Conservation (phyloP, 1,140 invertebrate genomes). For the Microplitis demolitor region DNA sequence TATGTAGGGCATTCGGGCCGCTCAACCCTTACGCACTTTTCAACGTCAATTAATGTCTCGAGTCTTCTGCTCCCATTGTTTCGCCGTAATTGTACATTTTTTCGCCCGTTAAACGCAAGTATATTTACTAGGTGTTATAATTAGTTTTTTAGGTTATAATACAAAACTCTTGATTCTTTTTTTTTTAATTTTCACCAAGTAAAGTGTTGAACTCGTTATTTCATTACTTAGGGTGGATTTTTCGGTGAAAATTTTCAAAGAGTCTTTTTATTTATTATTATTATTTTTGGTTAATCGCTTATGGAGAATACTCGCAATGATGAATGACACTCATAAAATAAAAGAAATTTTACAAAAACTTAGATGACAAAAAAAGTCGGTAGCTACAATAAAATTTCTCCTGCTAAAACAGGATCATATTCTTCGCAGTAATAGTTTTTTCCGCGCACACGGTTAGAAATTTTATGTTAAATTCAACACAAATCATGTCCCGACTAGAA, state of each 20-base stretch:
- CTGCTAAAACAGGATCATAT: too few species aligned
- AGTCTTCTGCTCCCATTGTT: neutral
- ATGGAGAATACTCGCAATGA: constrained; percentile 13
- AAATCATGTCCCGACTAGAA: too few species aligned
- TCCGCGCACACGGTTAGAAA: too few species aligned
- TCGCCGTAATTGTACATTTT: neutral
- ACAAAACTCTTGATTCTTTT: too few species aligned
- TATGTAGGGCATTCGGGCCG: constrained; percentile 54
- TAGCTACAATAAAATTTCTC: too few species aligned
- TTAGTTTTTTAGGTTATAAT: neutral
- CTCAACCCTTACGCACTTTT: constrained; percentile 51
- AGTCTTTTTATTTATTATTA: too few species aligned
- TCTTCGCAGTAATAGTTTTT: too few species aligned
- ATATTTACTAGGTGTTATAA: neutral
- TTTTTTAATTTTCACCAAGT: neutral
- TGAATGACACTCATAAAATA: neutral
- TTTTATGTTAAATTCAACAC: too few species aligned
- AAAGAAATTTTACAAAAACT: too few species aligned
- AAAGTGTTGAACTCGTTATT: neutral
- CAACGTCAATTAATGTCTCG: neutral
- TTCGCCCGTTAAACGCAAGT: neutral
- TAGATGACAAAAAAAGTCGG: too few species aligned
- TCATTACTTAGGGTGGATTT: too few species aligned
- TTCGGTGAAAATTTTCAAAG: too few species aligned
- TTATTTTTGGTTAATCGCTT: constrained; percentile 14